Evolutionary conservation across 92 coral and sea anemone species (phyloP), one percentile per base, ranked within the genome.

Genomic region (Pocillopora meandrina): DNA sequence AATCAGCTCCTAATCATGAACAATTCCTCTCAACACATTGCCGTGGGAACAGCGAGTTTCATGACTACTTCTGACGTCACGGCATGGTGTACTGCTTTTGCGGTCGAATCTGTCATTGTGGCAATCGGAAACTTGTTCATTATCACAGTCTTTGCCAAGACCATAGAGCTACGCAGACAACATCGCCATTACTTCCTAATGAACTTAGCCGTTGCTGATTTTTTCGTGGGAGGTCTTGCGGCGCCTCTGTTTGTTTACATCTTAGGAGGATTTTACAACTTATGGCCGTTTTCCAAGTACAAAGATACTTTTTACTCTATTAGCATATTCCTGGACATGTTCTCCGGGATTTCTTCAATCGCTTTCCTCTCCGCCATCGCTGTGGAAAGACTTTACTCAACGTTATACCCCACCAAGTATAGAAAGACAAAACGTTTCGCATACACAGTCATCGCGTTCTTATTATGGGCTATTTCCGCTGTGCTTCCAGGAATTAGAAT

Each of bases 191-290:
- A 42, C 56, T 83, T 83, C 47, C 73, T 83, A 14, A 62, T 83
- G 31, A 73, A 74, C 72, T 63, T 83, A 73, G 86, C 86, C 15
- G 61, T 83, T 31, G 86, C 86, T 17, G 86, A 83, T 14, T 52
- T 47, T 7, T 15, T 74, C 23, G 86, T 83, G 42, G 86, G 86
- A 42, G 61, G 56, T 16, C 61, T 74, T 19, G 86, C 86, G 10
- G 86, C 63, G 68, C 86, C 86, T 11, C 56, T 83, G 34, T 83
- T 83, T 83, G 86, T 73, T 2, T 83, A 83, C 64, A 47, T 83
- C 31, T 49, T 83, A 61, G 86, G 86, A 17, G 86, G 86, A 17
- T 61, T 61, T 31, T 83, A 73, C 64, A 66, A 64, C 33, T 18
- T 83, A 14, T 83, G 86, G 86, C 47, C 33, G 15, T 73, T 73